These are phyloP conservation scores for Ochropleura leucogaster DNA, from an alignment of 2,888 invertebrate species.

Conservation along the genomic window DNA sequence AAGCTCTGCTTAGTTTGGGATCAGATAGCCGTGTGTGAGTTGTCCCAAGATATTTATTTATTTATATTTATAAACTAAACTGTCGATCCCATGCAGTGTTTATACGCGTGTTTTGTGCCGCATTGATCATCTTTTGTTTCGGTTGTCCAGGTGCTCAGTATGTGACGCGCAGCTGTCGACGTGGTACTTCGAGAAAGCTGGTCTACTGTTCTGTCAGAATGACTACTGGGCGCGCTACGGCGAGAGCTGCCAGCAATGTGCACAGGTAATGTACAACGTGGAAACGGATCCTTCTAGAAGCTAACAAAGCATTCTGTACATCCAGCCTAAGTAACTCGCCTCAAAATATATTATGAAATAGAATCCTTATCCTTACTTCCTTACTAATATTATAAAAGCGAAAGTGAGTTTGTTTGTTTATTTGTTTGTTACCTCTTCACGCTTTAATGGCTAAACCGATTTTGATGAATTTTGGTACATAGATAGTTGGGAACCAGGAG, in stretches of 20 bases:
- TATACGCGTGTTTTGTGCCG: neutral
- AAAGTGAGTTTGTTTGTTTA: too few species aligned
- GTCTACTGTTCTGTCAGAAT: slow-evolving; percentile 96
- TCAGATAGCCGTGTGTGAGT: too few species aligned
- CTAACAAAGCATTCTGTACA: neutral
- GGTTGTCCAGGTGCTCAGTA: slow-evolving; percentile 94
- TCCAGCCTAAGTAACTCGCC: neutral
- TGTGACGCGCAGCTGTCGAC: slow-evolving; percentile 96
- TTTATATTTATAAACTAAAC: neutral
- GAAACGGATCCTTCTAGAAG: neutral
- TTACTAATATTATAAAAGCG: too few species aligned
- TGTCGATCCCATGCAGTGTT: neutral
- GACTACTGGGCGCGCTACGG: slow-evolving; percentile 97
- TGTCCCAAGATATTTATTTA: too few species aligned
- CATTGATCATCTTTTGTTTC: neutral
- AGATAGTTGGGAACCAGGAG: too few species aligned
- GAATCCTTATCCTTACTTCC: too few species aligned
- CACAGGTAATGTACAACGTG: slow-evolving; percentile 89
- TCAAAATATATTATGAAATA: too few species aligned
- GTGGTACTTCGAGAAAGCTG: slow-evolving; percentile 98
- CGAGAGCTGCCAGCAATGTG: slow-evolving; percentile 97
- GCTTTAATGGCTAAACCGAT: too few species aligned
- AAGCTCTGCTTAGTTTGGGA: too few species aligned
- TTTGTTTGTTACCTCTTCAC: too few species aligned
- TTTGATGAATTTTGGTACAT: too few species aligned